A percentile compares a stretch with the other conserved stretches of the same genome.
These are phyloP conservation scores for Uromys caudimaculatus DNA, from an alignment of 2,797 vertebrate species.

Conservation along the genomic window DNA sequence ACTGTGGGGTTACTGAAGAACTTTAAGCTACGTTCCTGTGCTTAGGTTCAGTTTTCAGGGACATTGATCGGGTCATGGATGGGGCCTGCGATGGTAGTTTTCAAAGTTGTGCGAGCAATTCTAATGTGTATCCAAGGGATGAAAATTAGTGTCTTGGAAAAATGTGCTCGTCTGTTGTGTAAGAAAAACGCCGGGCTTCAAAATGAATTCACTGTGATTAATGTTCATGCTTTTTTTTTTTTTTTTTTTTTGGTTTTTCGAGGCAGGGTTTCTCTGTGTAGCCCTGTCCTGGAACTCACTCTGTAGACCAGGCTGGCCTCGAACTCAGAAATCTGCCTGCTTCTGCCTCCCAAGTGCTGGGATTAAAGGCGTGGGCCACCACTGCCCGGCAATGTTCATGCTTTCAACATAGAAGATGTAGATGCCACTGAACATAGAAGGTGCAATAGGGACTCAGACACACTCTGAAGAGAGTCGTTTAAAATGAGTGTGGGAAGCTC, in stretches of 20 bases:
- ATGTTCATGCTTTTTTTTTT: conserved; percentile 40
- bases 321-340: no score
- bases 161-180: neutral
- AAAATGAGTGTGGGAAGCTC: neutral
- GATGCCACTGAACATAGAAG: neutral
- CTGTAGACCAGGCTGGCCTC: no score
- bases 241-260: no score
- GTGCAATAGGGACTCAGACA: neutral
- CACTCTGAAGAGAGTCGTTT: conserved; percentile 46
- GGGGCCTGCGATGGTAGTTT: neutral
- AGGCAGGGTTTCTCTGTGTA: no score
- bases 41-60: neutral
- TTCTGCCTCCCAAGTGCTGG: no score
- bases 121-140: neutral
- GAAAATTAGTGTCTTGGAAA: conserved; percentile 9
- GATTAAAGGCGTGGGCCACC: no score
- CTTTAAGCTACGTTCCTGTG: neutral
- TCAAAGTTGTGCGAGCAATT: conserved; percentile 9
- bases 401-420: conserved; percentile 33
- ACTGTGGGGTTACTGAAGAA: neutral
- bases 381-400: conserved; percentile 16
- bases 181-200: conserved; percentile 4
- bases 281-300: no score
- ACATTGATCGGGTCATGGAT: neutral
- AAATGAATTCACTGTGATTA: conserved; percentile 33